Conservation (phyloP, 37 sponge, comb jelly and placozoan species). For the Axinella damicornis region DNA sequence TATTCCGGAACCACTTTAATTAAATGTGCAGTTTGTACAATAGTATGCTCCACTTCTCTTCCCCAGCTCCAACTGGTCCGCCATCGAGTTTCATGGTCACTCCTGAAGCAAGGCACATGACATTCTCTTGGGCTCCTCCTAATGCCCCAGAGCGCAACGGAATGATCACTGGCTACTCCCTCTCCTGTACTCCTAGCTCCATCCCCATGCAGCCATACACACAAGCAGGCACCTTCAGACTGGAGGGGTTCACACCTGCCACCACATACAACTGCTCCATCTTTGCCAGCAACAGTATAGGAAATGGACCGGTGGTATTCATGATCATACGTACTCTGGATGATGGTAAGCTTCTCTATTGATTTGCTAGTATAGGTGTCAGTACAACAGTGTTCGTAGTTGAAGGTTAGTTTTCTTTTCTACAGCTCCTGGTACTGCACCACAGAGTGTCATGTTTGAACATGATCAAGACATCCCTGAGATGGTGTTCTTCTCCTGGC, state of each 20-base stretch:
- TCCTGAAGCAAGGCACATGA: not conserved
- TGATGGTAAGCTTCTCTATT: too few species aligned
- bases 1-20: too few species aligned
- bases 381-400: not conserved
- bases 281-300: not conserved
- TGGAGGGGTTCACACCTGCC: slow-evolving; percentile 10
- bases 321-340: too few species aligned
- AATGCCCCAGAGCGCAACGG: slow-evolving; percentile 8
- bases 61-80: too few species aligned
- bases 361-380: too few species aligned
- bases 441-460: not conserved
- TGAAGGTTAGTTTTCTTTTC: not conserved
- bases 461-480: not conserved
- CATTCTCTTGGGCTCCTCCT: slow-evolving; percentile 26
- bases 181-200: not conserved
- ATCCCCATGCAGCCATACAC: too few species aligned
- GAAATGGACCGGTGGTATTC: too few species aligned
- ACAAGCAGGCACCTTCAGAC: not conserved
- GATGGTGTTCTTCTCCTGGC: not conserved
- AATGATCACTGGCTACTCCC: slow-evolving; percentile 10
- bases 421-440: slow-evolving; percentile 15
- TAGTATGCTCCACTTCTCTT: too few species aligned
- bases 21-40: too few species aligned
- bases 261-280: slow-evolving; percentile 3
- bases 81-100: too few species aligned